These are phyloP conservation scores for Steinernema hermaphroditum DNA, from an alignment of 2,888 invertebrate genomes.

Conservation along the genomic window DNA sequence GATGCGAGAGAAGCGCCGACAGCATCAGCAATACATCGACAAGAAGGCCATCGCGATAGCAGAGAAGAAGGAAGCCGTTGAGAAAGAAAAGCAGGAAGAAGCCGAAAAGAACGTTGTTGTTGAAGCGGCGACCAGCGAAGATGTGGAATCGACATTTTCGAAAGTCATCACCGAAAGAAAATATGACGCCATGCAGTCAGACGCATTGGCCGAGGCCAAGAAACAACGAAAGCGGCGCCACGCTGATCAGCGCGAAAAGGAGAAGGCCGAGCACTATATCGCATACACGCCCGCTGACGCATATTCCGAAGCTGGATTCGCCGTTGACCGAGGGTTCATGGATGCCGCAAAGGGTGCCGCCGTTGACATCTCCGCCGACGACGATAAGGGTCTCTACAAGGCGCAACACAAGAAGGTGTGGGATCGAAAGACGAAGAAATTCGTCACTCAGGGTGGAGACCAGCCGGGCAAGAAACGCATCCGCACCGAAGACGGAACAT, in stretches of 20 bases:
- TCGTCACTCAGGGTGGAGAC: constrained; percentile 72
- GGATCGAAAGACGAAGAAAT: constrained; percentile 92
- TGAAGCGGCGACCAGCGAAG: neutral
- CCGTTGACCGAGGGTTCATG: constrained; percentile 72
- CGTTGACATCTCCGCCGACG: constrained; percentile 83
- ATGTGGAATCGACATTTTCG: neutral
- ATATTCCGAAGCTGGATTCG: constrained; percentile 53
- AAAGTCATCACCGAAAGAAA: constrained; percentile 11
- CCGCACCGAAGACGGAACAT: constrained; percentile 82
- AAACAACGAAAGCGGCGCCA: constrained; percentile 12
- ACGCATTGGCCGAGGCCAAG: constrained; percentile 30
- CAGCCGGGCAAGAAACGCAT: constrained; percentile 76
- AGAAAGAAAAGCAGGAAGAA: constrained; percentile 30
- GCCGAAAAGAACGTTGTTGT: neutral
- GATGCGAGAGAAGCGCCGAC: constrained; percentile 84
- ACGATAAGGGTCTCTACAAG: constrained; percentile 69
- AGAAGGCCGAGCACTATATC: constrained; percentile 56
- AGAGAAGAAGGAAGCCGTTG: constrained; percentile 31
- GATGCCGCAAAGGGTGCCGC: constrained; percentile 79
- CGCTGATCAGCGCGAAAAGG: constrained; percentile 39
- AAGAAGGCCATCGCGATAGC: constrained; percentile 69
- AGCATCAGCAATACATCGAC: constrained; percentile 72
- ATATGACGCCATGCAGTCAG: neutral
- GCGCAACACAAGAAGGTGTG: constrained; percentile 55
- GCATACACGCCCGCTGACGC: constrained; percentile 56